phyloP scores from a whole-genome alignment of 2,888 invertebrate genomes.

The Gortyna flavago region DNA sequence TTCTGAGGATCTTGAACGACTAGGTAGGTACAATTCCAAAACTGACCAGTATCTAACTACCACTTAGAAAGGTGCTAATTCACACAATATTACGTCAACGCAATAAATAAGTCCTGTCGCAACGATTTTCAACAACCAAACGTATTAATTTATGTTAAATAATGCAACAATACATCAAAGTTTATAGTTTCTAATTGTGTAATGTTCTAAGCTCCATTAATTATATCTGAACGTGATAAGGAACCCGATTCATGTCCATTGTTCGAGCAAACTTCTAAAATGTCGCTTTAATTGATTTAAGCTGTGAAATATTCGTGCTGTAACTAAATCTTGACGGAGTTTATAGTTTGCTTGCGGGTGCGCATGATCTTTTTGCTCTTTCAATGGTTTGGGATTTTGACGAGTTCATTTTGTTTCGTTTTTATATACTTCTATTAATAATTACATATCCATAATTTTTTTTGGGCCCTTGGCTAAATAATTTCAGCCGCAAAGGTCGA shows the following conservation, averaged over 20 bases:
- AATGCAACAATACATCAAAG: constrained; percentile 65
- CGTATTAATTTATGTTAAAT: constrained; percentile 66
- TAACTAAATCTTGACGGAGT: constrained; percentile 47
- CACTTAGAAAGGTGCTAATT: constrained; percentile 41
- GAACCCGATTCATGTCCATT: constrained; percentile 73
- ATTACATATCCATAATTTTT: no score
- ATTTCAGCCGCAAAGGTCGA: no score
- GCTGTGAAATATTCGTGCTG: constrained; percentile 59
- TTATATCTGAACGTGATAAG: constrained; percentile 74
- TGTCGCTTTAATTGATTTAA: constrained; percentile 75
- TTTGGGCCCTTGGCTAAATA: no score
- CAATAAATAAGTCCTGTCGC: constrained; percentile 60
- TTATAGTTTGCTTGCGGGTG: constrained; percentile 36
- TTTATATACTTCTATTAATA: not conserved
- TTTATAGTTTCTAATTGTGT: constrained; percentile 72
- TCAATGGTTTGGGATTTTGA: not conserved
- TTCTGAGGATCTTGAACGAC: not conserved
- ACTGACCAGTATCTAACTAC: constrained; percentile 20
- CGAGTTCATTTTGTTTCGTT: not conserved
- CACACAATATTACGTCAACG: constrained; percentile 45
- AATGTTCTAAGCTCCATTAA: constrained; percentile 73
- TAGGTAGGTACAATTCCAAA: not conserved
- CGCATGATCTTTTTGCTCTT: constrained; percentile 2
- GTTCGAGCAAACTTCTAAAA: constrained; percentile 71
- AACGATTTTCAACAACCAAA: constrained; percentile 62